A percentile compares a stretch with the other conserved stretches of the same genome.
phyloP scores from a whole-genome alignment of 2,888 invertebrate species.

The Brachylomia viminalis region DNA sequence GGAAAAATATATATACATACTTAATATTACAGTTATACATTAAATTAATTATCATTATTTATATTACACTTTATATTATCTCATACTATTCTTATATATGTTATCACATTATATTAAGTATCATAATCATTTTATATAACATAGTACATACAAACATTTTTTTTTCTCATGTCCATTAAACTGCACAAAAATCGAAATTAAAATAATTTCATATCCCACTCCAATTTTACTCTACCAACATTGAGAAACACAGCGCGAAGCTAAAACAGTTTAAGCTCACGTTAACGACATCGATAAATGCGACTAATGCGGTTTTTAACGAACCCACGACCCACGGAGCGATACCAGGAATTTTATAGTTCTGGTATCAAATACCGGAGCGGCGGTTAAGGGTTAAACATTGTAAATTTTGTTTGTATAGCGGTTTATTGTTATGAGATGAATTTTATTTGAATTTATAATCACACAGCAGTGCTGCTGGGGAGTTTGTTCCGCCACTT shows the following conservation, averaged over 20 bases:
- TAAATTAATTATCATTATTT: too few relatives aligned
- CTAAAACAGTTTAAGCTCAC: slow-evolving; percentile 80
- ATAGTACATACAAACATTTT: too few relatives aligned
- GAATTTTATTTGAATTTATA: slow-evolving; percentile 43
- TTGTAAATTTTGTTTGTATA: slow-evolving; percentile 53
- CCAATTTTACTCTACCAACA: slow-evolving; percentile 33
- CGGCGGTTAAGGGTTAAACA: slow-evolving; percentile 65
- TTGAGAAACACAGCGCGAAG: slow-evolving; percentile 71
- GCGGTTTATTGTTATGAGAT: slow-evolving; percentile 49
- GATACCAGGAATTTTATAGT: slow-evolving; percentile 71
- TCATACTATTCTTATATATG: too few relatives aligned
- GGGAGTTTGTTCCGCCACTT: too few relatives aligned
- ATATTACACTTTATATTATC: too few relatives aligned
- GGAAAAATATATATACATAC: too few relatives aligned
- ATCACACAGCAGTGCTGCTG: too few relatives aligned
- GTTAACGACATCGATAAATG: slow-evolving; percentile 83
- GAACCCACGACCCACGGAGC: slow-evolving; percentile 72
- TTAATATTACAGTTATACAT: too few relatives aligned
- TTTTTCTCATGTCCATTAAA: too few relatives aligned
- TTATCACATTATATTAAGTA: too few relatives aligned
- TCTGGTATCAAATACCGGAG: slow-evolving; percentile 62
- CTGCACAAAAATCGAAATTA: not conserved
- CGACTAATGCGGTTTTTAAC: slow-evolving; percentile 84
- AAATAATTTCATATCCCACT: not conserved
- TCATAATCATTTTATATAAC: too few relatives aligned